Base-by-base conservation (phyloP, 2,888 invertebrate genomes). In the Trichopoda pennipes region DNA sequence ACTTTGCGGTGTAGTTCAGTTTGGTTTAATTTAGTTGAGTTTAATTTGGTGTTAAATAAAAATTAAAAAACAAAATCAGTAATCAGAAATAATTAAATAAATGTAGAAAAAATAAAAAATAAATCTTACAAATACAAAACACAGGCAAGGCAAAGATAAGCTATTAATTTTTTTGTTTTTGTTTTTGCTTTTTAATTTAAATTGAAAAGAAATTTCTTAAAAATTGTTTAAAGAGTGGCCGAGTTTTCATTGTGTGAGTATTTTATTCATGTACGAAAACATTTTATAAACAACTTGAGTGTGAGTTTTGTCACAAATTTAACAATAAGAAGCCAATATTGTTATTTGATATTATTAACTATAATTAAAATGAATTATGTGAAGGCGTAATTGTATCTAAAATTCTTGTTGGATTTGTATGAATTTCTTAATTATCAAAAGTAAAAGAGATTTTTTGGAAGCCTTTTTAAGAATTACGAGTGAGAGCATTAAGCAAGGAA, bases 301-400 rank as follows among this genome's bases (percentile, higher is more conserved):
- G n/a, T 44, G 42, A 1, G 42, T n/a, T 44, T 44, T n/a, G 6
- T 14, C 14, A 38, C 14, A 38, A 38, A 12, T 12, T 38, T 14
- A 12, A 10, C 3, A 32, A 6, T 32, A 38, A 35, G 12, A 44
- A 44, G n/a, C 12, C 42, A 44, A 44, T 44, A n/a, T 44, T 44
- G 42, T 44, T 84, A 73, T 61, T 84, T 86, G 80, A 80, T 79
- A 82, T 85, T 85, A 83, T 84, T 86, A 85, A 86, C 85, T 85
- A 84, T 85, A 85, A 70, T 77, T 51, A 32, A 53, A 51, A 19
- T 7, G 1, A 28, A 6, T 6, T 28, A 28, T 28, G 3, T 6
- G 28, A 28, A 28, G 28, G 3, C 28, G 7, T 2, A 28, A 28
- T 6, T 28, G 4, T 28, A 28, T 4, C 2, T 3, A 28, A 28